Evolutionary conservation across 2,113 vertebrate genomes (phyloP).

Genomic region (Tylochromis polylepis): DNA sequence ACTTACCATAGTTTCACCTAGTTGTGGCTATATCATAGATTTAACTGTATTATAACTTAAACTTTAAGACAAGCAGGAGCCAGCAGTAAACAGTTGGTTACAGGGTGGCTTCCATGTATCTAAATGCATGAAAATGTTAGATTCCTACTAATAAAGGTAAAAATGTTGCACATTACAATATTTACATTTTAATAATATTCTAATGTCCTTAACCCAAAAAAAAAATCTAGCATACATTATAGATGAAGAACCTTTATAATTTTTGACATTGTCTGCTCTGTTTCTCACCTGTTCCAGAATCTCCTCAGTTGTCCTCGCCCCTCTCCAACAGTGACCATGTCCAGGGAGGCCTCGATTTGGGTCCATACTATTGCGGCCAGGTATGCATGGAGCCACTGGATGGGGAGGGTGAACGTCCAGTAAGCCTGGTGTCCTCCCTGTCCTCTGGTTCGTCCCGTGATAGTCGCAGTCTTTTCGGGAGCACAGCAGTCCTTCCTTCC

Average conservation of each 20-base stretch:
- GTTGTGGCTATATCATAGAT: not conserved
- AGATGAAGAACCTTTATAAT: not conserved
- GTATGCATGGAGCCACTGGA: conserved; percentile 61
- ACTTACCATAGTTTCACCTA: not conserved
- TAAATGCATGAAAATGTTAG: not conserved
- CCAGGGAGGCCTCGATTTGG: conserved; percentile 52
- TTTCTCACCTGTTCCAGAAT: conserved; percentile 63
- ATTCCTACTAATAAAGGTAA: not conserved
- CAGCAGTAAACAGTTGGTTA: not conserved
- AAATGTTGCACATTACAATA: not conserved
- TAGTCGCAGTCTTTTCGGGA: conserved; percentile 71
- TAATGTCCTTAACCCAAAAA: not conserved
- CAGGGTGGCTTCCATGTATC: not conserved
- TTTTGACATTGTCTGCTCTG: not conserved
- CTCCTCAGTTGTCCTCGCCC: conserved; percentile 69
- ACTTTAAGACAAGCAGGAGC: not conserved
- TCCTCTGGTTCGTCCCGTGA: conserved; percentile 79
- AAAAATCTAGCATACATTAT: not conserved
- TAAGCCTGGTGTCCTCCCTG: conserved; percentile 73
- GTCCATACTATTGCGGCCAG: conserved; percentile 56
- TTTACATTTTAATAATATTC: too few species aligned
- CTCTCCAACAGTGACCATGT: conserved; percentile 74
- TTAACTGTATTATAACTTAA: not conserved
- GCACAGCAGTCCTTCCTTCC: conserved; percentile 53
- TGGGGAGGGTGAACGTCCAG: conserved; percentile 73